phyloP scores from a whole-genome alignment of 1,140 invertebrate species.

The Zaprionus lachaisei region DNA sequence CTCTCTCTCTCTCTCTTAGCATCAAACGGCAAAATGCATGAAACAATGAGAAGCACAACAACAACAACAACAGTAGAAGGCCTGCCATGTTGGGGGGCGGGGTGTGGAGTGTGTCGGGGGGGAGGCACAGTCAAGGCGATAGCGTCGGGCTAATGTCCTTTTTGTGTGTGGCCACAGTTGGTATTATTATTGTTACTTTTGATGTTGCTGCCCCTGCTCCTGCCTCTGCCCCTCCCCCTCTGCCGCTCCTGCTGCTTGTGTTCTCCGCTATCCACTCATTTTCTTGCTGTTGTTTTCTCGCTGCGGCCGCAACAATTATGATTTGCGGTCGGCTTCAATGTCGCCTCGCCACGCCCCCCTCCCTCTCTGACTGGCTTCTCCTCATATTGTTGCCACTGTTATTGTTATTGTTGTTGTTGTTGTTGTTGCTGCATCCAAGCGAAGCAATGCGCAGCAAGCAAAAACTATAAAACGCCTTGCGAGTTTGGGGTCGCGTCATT shows the following conservation, averaged over 20 bases:
- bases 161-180: constrained; percentile 50
- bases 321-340: constrained; percentile 66
- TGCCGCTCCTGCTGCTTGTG: not conserved
- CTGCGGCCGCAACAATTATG: constrained; percentile 71
- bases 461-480: constrained; percentile 33
- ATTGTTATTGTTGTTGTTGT: not conserved
- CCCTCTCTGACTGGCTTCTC: too few species aligned
- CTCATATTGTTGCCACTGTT: not conserved
- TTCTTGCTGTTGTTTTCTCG: constrained; percentile 39
- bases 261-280: not conserved
- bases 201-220: not conserved
- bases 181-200: constrained; percentile 53
- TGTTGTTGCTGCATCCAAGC: constrained; percentile 9
- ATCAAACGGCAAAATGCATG: constrained; percentile 54
- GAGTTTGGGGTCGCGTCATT: constrained; percentile 46
- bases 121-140: constrained; percentile 34
- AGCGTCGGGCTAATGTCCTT: constrained; percentile 68
- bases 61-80: constrained; percentile 26
- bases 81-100: not conserved
- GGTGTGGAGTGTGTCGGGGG: too few species aligned
- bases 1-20: not conserved
- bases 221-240: not conserved
- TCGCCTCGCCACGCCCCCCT: not conserved
- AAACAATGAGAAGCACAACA: constrained; percentile 58
- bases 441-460: constrained; percentile 2